These are phyloP conservation scores for Sceloporus tristichus DNA, from an alignment of 2,113 vertebrate species.

Conservation along the genomic window DNA sequence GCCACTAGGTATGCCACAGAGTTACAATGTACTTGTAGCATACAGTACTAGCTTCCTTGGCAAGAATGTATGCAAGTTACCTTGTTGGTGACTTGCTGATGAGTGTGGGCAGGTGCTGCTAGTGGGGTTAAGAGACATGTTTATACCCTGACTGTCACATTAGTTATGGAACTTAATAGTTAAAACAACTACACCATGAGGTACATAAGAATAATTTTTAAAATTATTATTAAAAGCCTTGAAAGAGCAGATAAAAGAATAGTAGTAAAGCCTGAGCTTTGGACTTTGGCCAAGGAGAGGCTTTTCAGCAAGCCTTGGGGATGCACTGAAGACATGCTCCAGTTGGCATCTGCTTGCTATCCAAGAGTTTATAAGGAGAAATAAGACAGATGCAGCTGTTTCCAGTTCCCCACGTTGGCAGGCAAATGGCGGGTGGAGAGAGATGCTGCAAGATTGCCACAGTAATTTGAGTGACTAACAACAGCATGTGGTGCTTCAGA, in stretches of 20 bases:
- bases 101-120: no score
- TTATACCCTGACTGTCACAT: background rate
- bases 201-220: constrained; percentile 53
- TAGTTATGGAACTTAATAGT: no score
- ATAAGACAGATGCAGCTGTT: constrained; percentile 40
- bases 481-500: constrained; percentile 43
- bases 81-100: background rate
- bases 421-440: background rate
- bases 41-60: background rate
- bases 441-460: constrained; percentile 24
- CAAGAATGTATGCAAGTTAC: background rate
- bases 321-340: constrained; percentile 54
- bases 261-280: constrained; percentile 56
- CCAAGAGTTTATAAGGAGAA: constrained; percentile 13
- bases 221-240: constrained; percentile 38
- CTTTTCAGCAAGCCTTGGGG: constrained; percentile 62
- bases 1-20: background rate
- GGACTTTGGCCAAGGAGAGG: constrained; percentile 54
- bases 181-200: background rate
- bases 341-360: constrained; percentile 52
- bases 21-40: background rate
- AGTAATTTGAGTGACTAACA: constrained; percentile 45
- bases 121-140: background rate
- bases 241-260: constrained; percentile 59
- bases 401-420: constrained; percentile 59